Conservation (phyloP, 2,113 vertebrate species). For the Calcarius ornatus region DNA sequence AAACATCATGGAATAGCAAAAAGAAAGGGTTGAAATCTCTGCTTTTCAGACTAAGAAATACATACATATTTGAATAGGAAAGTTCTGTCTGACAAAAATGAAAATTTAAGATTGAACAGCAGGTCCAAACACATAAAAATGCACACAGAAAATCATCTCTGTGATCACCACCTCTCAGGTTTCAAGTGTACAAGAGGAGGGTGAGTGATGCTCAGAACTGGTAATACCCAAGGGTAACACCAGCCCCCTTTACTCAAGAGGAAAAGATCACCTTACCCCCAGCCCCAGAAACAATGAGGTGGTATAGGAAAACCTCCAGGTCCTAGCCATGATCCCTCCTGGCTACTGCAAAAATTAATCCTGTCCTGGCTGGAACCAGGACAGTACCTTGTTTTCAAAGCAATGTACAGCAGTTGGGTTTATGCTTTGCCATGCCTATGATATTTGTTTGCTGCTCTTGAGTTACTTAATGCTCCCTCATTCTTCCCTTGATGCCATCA, state of each 20-base stretch:
- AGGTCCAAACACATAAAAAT: background rate
- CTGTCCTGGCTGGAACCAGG: background rate
- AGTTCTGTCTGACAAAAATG: background rate
- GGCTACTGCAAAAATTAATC: background rate
- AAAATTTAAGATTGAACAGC: background rate
- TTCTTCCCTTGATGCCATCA: background rate
- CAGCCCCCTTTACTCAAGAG: background rate
- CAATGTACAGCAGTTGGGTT: background rate
- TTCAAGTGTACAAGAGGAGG: background rate
- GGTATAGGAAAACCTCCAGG: background rate
- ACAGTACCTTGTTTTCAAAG: background rate
- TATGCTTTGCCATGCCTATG: background rate
- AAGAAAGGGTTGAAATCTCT: background rate
- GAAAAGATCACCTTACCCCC: background rate
- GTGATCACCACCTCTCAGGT: background rate
- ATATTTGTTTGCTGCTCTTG: fast-evolving
- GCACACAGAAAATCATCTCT: background rate
- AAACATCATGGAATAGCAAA: background rate
- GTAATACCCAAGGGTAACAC: background rate
- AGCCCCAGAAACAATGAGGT: background rate
- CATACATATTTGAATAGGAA: background rate
- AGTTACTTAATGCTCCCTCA: background rate
- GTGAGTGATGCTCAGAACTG: background rate
- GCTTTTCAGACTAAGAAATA: background rate
- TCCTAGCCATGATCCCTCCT: background rate